Evolutionary conservation across 1,140 invertebrate genomes (phyloP).

Genomic region (Aphaenogaster rudis): DNA sequence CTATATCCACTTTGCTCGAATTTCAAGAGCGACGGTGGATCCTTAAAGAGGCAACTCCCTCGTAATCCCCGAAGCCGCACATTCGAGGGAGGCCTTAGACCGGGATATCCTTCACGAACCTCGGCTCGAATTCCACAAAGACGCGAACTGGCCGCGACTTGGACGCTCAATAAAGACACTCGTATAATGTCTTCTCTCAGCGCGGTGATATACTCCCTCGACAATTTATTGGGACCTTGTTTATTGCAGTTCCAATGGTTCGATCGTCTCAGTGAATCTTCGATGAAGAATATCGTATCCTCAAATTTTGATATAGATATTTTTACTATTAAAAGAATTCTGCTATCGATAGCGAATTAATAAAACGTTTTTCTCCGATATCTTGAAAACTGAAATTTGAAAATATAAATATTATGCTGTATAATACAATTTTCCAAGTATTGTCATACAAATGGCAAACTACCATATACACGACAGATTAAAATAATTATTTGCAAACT

Average conservation of each 20-base stretch:
- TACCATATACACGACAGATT: not conserved
- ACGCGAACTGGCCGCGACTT: constrained; percentile 55
- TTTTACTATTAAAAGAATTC: not conserved
- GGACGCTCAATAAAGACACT: constrained; percentile 51
- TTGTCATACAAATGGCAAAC: not conserved
- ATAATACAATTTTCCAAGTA: too few relatives aligned
- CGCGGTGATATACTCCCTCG: not conserved
- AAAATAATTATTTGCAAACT: not conserved
- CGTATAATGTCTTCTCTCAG: not conserved
- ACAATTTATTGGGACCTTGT: constrained; percentile 6
- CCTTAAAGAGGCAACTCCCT: constrained; percentile 66
- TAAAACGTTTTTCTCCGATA: not conserved
- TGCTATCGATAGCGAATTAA: not conserved
- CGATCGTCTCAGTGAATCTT: not conserved
- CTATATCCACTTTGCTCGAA: constrained; percentile 69
- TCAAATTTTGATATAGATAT: not conserved
- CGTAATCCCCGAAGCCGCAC: constrained; percentile 65
- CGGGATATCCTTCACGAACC: constrained; percentile 34
- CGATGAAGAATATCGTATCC: not conserved
- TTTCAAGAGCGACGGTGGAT: constrained; percentile 64
- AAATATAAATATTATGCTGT: not conserved
- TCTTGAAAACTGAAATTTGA: not conserved
- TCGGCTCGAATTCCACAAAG: constrained; percentile 70
- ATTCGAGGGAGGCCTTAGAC: constrained; percentile 32
- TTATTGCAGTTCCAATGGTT: constrained; percentile 3